phyloP scores from a whole-genome alignment of 2,888 invertebrate species.

The Leptopilina myrica region DNA sequence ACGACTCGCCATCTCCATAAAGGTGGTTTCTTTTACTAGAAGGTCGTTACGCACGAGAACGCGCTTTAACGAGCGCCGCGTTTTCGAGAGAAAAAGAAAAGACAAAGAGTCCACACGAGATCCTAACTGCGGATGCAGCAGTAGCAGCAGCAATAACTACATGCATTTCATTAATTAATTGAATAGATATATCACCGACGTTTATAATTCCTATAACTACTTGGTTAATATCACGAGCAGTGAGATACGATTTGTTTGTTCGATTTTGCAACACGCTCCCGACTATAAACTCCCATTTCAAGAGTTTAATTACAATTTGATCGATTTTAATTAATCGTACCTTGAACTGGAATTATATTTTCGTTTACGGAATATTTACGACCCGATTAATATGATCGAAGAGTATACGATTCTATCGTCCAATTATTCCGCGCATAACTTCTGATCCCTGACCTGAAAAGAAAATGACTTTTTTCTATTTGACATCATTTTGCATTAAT shows the following conservation, averaged over 20 bases:
- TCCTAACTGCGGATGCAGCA: not conserved
- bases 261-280: slow-evolving; percentile 2
- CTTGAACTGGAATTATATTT: not conserved
- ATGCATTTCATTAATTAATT: slow-evolving; percentile 47
- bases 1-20: slow-evolving; percentile 38
- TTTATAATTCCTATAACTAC: not conserved
- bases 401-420: not conserved
- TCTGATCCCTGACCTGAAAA: not conserved
- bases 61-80: slow-evolving; percentile 45
- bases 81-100: slow-evolving; percentile 36
- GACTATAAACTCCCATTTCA: not conserved
- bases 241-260: slow-evolving; percentile 9
- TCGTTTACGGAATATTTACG: not conserved
- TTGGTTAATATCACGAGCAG: not conserved
- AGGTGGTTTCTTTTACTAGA: slow-evolving; percentile 41
- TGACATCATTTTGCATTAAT: slow-evolving; percentile 5
- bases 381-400: not conserved
- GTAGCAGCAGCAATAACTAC: not conserved
- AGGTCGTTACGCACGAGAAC: slow-evolving; percentile 61
- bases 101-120: slow-evolving; percentile 41
- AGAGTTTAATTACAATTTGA: slow-evolving; percentile 5
- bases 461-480: not conserved
- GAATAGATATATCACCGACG: not conserved
- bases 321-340: not conserved
- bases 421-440: not conserved